A percentile compares a stretch with the other conserved stretches of the same genome.
Conservation (phyloP, 2,888 invertebrate species). For the Lutraria lutraria region DNA sequence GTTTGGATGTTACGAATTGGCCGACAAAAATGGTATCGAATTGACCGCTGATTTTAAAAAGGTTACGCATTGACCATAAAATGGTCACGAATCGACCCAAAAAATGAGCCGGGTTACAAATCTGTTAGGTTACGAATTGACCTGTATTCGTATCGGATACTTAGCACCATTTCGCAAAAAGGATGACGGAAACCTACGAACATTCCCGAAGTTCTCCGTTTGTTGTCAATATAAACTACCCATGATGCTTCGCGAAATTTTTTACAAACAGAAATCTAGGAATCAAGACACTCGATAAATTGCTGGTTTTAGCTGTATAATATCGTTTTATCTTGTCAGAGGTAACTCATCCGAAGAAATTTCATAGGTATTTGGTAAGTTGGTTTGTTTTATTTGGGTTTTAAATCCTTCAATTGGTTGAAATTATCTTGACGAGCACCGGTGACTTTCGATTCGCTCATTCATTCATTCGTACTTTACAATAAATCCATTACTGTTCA, state of each 20-base stretch:
- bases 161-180: background rate
- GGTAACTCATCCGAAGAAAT: background rate
- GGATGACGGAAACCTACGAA: background rate
- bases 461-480: background rate
- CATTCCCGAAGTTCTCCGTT: slow-evolving; percentile 10
- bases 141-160: background rate
- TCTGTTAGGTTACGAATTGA: too few species aligned
- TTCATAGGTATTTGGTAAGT: background rate
- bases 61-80: too few species aligned
- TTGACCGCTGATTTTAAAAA: too few species aligned
- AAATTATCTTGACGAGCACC: background rate
- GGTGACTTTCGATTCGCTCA: background rate
- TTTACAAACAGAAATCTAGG: slow-evolving; percentile 39
- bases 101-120: too few species aligned
- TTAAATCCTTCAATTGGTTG: background rate
- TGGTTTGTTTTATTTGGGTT: background rate
- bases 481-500: too few species aligned
- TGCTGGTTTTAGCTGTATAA: background rate
- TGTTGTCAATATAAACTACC: slow-evolving; percentile 73
- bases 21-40: too few species aligned
- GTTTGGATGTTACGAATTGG: too few species aligned
- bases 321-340: background rate
- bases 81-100: too few species aligned
- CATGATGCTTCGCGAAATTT: slow-evolving; percentile 72
- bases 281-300: background rate